Percentiles rank a stretch among this genome's conserved stretches.
phyloP scores from a whole-genome alignment of 2,113 vertebrate species.

The Spheniscus mendiculus region DNA sequence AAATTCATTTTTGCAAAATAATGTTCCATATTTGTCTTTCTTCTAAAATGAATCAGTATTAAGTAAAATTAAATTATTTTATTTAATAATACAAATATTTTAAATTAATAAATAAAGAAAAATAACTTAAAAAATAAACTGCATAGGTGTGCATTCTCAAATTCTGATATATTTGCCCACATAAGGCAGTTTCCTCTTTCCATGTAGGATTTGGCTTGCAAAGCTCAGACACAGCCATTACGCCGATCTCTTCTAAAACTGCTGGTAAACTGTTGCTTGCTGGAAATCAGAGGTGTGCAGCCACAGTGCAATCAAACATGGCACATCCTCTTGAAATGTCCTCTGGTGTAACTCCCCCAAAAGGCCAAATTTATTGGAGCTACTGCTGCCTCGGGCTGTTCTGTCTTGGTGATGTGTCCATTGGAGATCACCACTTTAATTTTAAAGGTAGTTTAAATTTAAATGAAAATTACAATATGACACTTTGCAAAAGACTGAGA shows the following conservation, averaged over 20 bases:
- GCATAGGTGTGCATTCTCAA: background rate
- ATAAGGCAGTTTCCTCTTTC: background rate
- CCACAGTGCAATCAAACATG: background rate
- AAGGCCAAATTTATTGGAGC: slow-evolving; percentile 53
- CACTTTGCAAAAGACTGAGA: background rate
- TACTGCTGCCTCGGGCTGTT: background rate
- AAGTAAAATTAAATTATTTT: background rate
- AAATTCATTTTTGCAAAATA: background rate
- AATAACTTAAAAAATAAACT: background rate
- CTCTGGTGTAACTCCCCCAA: slow-evolving; percentile 17
- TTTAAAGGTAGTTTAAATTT: slow-evolving; percentile 50
- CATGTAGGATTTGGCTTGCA: background rate
- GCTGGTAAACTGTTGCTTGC: background rate
- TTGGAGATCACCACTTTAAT: slow-evolving; percentile 23
- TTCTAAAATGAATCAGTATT: background rate
- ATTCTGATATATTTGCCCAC: background rate
- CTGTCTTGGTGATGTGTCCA: slow-evolving; percentile 13
- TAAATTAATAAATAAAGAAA: background rate
- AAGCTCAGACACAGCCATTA: background rate
- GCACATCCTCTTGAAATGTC: background rate
- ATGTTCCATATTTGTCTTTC: background rate
- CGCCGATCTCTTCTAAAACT: background rate
- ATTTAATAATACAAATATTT: background rate
- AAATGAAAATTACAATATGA: slow-evolving; percentile 25
- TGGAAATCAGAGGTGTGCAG: background rate